Conservation (phyloP, 1,140 invertebrate genomes). For the Lutraria rhynchaena region DNA sequence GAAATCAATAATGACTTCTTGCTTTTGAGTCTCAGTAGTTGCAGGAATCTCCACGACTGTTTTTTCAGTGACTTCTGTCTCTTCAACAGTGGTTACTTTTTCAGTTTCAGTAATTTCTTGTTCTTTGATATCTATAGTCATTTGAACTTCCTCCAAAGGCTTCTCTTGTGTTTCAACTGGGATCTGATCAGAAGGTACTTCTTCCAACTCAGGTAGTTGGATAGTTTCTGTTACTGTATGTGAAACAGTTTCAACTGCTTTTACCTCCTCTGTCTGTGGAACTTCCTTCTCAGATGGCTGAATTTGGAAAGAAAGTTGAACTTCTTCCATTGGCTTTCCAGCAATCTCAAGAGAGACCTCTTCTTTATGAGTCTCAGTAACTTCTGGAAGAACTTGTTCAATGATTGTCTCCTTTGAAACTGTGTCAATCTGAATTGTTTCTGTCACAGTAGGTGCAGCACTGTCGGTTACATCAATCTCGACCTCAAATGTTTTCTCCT, state of each 20-base stretch:
- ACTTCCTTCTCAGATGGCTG: conserved; percentile 59
- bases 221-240: conserved; percentile 49
- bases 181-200: conserved; percentile 54
- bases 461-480: conserved; percentile 57
- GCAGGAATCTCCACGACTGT: conserved; percentile 32
- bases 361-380: conserved; percentile 70
- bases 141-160: conserved; percentile 58
- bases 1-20: conserved; percentile 71
- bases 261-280: conserved; percentile 47
- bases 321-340: conserved; percentile 69
- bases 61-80: conserved; percentile 43
- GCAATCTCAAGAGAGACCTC: conserved; percentile 71
- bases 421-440: conserved; percentile 56
- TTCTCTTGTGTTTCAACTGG: conserved; percentile 59
- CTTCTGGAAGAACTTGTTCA: conserved; percentile 64
- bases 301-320: conserved; percentile 70
- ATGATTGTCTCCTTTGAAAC: conserved; percentile 46
- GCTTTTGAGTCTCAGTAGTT: conserved; percentile 57
- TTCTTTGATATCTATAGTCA: conserved; percentile 52
- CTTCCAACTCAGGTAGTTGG: conserved; percentile 56
- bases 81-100: conserved; percentile 49
- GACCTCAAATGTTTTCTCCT: conserved; percentile 68
- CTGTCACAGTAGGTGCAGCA: conserved; percentile 53
- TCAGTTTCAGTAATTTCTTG: conserved; percentile 34
- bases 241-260: conserved; percentile 53